Conservation (phyloP, 2,888 invertebrate species). For the Pammene fasciana region DNA sequence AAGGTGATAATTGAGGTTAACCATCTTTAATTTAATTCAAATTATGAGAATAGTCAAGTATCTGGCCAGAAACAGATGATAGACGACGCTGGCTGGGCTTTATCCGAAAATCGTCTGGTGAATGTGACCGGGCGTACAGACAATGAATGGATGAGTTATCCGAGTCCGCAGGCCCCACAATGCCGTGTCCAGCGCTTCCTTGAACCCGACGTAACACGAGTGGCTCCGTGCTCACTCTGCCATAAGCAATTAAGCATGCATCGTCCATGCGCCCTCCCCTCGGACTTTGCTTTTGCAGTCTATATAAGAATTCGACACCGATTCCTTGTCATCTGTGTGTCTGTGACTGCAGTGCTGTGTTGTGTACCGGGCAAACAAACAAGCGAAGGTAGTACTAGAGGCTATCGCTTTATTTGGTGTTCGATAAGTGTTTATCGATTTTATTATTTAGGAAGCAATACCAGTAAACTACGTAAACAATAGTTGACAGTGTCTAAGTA, state of each 20-base stretch:
- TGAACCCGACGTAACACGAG: constrained; percentile 41
- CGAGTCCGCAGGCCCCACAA: constrained; percentile 33
- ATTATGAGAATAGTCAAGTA: not conserved
- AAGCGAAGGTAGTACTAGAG: constrained; percentile 61
- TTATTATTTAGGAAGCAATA: not conserved
- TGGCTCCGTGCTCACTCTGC: constrained; percentile 40
- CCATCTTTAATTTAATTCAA: constrained; percentile 1
- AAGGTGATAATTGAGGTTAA: not conserved
- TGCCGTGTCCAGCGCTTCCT: constrained; percentile 40
- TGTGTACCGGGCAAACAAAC: constrained; percentile 65
- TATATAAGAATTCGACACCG: constrained; percentile 76
- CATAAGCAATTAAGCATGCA: constrained; percentile 42
- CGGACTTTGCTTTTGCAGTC: constrained; percentile 64
- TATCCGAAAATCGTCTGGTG: constrained; percentile 18
- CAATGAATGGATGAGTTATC: constrained; percentile 36
- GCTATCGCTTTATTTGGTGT: constrained; percentile 17
- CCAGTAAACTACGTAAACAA: not conserved
- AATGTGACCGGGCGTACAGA: constrained; percentile 16
- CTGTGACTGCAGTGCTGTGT: constrained; percentile 78
- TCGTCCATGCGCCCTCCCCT: constrained; percentile 63
- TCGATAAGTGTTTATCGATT: constrained; percentile 22
- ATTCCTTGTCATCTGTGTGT: constrained; percentile 72
- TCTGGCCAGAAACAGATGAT: constrained; percentile 15
- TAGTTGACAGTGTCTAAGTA: not conserved
- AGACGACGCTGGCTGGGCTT: constrained; percentile 12